Evolutionary conservation across 2,113 vertebrate species (phyloP), one percentile per base, ranked within the genome.

Genomic region (Microcebus tavaratra): DNA sequence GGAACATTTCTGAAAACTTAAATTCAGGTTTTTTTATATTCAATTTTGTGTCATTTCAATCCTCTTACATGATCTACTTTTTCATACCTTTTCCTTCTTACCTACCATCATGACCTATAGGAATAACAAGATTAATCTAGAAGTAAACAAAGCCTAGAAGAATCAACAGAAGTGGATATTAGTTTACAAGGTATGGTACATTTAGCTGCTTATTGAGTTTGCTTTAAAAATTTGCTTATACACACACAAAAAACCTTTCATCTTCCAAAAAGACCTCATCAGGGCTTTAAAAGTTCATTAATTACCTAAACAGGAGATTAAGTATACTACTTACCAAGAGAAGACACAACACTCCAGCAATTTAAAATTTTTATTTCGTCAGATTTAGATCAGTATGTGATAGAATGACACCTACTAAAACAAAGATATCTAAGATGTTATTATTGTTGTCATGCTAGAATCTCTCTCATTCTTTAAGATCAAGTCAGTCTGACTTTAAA

Each of bases 311-410:
- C n/a, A 88, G 18, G 13, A 92, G 31, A 95, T 72, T 72, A 85
- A 88, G 10, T 36, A 88, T 36, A 87, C 11, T 70, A 88, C 31
- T 61, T 88, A 31, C 80, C 12, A 94, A 79, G n/a, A 67, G 39
- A 94, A 92, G 10, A 86, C 76, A 79, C 27, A 84, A 93, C n/a
- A 95, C 88, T 31, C 14, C 21, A 91, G 36, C n/a, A 88, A 72
- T 73, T 97, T 90, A 10, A 15, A 78, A 73, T 34, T 75, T 91
- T 88, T 73, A 91, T 65, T 89, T 88, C 21, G 48, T 48, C 65
- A 39, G 45, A 87, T 79, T 84, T 81, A 18, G 23, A 53, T 95
- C 34, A 45, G 20, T 45, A 70, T 68, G 18, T 72, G 34, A 91
- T 3, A 68, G 15, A 81, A 86, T 34, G 11, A 36, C 39, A 94